Evolutionary conservation across 2,113 vertebrate species (phyloP), one percentile per base, ranked within the genome.

Genomic region (Oenanthe melanoleuca): DNA sequence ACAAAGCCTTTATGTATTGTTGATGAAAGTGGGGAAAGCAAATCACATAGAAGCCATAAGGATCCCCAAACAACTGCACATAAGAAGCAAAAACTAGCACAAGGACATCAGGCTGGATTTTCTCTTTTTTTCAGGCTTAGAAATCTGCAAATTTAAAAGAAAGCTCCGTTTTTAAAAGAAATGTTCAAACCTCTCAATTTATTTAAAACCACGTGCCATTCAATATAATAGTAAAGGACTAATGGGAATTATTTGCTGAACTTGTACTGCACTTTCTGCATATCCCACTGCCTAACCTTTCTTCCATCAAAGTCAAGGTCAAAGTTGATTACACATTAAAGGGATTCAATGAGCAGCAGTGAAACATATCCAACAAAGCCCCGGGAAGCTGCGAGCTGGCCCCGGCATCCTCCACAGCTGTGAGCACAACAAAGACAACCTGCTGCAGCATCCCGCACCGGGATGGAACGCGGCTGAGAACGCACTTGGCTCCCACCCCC

Each of bases 271-370:
- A 20, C 88, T 90, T 90, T 80, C 57, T 52, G 29, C 19, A 14
- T 1, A 64, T 37, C 81, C 59, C 66, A 52, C 26, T 33, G 63
- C 59, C 74, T 59, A 82, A 55, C 85, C 79, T 70, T 82, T 70
- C 75, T 83, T 86, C 81, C 79, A n/a, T 21, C 87, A 73, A 42
- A 55, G 38, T 47, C 95, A 96, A 95, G 96, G 95, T 93, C 95
- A 80, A 37, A 88, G 49, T 7, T 40, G 70, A 89, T 73, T 14
- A 57, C 75, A 61, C 1, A 25, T 64, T 52, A 8, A 88, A 80
- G 64, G 88, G 77, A 89, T 44, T 80, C 85, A 86, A n/a, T 2
- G 22, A 95, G 59, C 50, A 63, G 24, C 34, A 45, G 38, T 2
- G 74, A 57, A 88, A 92, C 1, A 38, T 11, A 86, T 53, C 69